These are phyloP conservation scores for Mugil cephalus DNA, from an alignment of 2,113 vertebrate genomes.

Conservation along the genomic window DNA sequence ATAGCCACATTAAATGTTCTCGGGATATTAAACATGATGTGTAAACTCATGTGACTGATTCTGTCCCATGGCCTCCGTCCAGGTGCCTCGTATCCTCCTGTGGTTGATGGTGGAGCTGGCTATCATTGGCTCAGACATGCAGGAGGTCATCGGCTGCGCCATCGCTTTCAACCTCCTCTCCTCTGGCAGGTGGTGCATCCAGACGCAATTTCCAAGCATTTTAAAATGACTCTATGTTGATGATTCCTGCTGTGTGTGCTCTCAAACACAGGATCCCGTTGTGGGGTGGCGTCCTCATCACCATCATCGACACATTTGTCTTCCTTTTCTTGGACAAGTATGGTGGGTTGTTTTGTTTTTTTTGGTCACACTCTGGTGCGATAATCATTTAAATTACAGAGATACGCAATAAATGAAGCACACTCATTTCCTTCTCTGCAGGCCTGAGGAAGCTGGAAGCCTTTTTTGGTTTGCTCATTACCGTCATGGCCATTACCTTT, in stretches of 20 bases:
- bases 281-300: conserved; percentile 96
- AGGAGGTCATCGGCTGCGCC: conserved; percentile 92
- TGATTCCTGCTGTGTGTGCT: too few relatives aligned
- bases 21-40: too few relatives aligned
- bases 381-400: too few relatives aligned
- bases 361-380: conserved; percentile 12
- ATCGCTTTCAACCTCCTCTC: conserved; percentile 91
- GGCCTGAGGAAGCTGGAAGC: conserved; percentile 95
- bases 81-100: conserved; percentile 92
- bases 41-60: too few relatives aligned
- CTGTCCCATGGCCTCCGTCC: not conserved
- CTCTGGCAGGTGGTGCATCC: conserved; percentile 83
- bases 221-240: too few relatives aligned
- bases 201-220: too few relatives aligned
- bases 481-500: conserved; percentile 95
- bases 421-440: conserved; percentile 52
- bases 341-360: conserved; percentile 77
- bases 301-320: conserved; percentile 94
- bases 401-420: too few relatives aligned
- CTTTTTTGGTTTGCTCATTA: conserved; percentile 95
- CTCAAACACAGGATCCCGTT: conserved; percentile 88
- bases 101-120: conserved; percentile 97
- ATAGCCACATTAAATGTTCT: too few relatives aligned
- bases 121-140: conserved; percentile 98
- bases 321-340: conserved; percentile 98